These are phyloP conservation scores for Pharmacophagus antenor DNA, from an alignment of 2,888 invertebrate genomes.

Conservation along the genomic window DNA sequence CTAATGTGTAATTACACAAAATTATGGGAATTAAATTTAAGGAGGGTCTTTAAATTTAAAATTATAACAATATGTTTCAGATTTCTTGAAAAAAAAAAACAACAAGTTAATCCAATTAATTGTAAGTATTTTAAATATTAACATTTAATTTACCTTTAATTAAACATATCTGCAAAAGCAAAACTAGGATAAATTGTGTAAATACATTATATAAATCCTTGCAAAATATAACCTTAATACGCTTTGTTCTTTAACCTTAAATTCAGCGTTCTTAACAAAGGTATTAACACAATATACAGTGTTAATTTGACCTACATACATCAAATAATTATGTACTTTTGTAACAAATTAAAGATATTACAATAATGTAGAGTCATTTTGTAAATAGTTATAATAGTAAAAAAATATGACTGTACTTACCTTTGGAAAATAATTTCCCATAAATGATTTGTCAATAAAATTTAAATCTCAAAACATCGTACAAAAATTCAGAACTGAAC, in stretches of 20 bases:
- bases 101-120: no score
- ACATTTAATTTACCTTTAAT: no score
- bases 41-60: no score
- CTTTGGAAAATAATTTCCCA: constrained; percentile 36
- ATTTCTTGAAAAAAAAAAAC: no score
- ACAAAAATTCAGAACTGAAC: constrained; percentile 17
- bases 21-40: no score
- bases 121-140: no score
- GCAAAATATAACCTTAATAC: background rate
- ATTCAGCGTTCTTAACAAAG: background rate
- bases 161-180: background rate
- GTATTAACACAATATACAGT: constrained; percentile 6
- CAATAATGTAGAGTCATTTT: background rate
- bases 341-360: constrained; percentile 19
- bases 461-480: constrained; percentile 30
- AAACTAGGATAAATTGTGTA: no score
- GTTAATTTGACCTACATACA: constrained; percentile 18
- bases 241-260: constrained; percentile 5
- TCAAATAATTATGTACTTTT: constrained; percentile 10
- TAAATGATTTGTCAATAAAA: constrained; percentile 34
- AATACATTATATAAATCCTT: no score
- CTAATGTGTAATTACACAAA: no score
- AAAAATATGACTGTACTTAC: constrained; percentile 31
- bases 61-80: no score
- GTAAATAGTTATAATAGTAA: background rate